phyloP scores from a whole-genome alignment of 2,797 vertebrate genomes.

The Pantherophis vulpinus region DNA sequence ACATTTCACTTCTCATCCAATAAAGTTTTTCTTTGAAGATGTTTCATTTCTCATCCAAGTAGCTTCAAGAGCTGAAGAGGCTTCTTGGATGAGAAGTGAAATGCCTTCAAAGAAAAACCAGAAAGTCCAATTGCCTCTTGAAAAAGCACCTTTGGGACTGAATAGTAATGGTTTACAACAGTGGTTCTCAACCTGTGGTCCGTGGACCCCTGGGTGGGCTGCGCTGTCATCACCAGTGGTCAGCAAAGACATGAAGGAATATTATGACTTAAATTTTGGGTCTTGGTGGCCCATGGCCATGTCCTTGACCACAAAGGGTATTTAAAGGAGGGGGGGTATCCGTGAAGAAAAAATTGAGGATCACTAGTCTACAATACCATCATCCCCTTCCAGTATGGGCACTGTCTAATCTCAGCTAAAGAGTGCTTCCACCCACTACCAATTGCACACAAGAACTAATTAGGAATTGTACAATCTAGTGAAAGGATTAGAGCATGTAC shows the following conservation, averaged over 20 bases:
- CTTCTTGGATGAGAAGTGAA: too few relatives aligned
- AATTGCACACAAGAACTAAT: not conserved
- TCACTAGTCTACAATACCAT: not conserved
- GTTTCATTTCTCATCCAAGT: too few relatives aligned
- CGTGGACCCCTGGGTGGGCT: fast-evolving
- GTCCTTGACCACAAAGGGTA: not conserved
- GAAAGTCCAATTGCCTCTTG: too few relatives aligned
- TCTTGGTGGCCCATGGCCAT: not conserved
- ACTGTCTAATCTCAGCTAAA: not conserved
- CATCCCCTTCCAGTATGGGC: too few relatives aligned
- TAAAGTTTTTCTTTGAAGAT: too few relatives aligned
- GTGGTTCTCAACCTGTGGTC: not conserved
- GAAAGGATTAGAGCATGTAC: too few relatives aligned
- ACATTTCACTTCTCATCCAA: too few relatives aligned
- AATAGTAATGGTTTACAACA: not conserved
- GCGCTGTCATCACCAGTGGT: not conserved
- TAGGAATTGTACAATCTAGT: too few relatives aligned
- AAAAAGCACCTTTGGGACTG: too few relatives aligned
- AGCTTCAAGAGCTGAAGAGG: too few relatives aligned
- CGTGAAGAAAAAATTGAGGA: not conserved
- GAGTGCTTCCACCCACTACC: not conserved
- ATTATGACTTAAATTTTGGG: not conserved
- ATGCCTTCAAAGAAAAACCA: too few relatives aligned
- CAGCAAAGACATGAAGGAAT: not conserved
- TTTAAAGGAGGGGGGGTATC: not conserved